Evolutionary conservation across 2,113 vertebrate species (phyloP).

Genomic region (Colius striatus): DNA sequence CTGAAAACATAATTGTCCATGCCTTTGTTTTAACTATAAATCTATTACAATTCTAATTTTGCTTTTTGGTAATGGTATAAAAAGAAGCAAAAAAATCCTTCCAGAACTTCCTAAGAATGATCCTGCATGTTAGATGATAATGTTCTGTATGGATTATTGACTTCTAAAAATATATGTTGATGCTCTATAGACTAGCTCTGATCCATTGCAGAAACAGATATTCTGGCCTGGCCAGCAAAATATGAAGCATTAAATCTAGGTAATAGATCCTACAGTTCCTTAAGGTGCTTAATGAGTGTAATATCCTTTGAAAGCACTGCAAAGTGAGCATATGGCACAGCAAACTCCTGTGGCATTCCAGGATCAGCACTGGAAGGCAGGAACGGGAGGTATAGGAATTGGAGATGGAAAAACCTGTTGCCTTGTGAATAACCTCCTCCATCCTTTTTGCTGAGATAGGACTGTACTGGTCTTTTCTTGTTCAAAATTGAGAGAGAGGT

Average conservation of each 20-base stretch:
- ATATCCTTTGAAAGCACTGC: constrained; percentile 40
- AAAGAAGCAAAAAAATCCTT: background rate
- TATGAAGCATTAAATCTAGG: constrained; percentile 46
- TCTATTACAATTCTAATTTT: background rate
- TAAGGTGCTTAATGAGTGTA: constrained; percentile 53
- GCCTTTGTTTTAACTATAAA: constrained; percentile 30
- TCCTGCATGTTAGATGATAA: background rate
- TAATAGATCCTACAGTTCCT: constrained; percentile 54
- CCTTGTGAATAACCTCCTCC: background rate
- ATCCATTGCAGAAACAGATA: constrained; percentile 42
- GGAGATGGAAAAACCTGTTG: background rate
- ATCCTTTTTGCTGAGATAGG: background rate
- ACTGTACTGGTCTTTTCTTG: rapidly evolving
- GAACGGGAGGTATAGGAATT: background rate
- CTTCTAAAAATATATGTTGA: constrained; percentile 63
- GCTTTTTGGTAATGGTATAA: background rate
- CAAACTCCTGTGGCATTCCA: background rate
- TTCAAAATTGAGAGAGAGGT: background rate
- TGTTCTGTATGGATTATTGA: constrained; percentile 40
- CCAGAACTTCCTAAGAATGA: constrained; percentile 1
- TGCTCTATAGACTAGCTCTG: constrained; percentile 10
- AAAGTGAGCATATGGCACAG: constrained; percentile 5
- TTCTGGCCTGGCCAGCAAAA: constrained; percentile 30
- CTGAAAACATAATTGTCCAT: background rate
- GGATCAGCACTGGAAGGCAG: background rate